phyloP scores from a whole-genome alignment of 2,888 invertebrate species.

The Sycophila texana region DNA sequence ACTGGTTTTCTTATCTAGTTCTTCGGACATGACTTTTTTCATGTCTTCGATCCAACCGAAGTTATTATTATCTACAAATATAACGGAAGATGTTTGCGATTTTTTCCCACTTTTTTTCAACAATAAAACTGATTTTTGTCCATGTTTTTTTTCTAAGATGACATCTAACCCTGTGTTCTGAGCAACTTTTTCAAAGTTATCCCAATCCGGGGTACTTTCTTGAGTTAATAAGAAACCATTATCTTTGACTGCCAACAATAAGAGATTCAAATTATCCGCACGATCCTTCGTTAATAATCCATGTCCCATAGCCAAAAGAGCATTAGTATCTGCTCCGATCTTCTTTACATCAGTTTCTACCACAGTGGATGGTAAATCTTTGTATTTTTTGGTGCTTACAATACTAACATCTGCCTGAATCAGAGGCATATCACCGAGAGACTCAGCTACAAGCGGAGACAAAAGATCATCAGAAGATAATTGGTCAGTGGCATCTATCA shows the following conservation, averaged over 20 bases:
- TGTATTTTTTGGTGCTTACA: conserved; percentile 72
- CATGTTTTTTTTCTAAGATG: conserved; percentile 38
- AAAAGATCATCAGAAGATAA: conserved; percentile 71
- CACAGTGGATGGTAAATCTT: conserved; percentile 76
- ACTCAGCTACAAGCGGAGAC: conserved; percentile 78
- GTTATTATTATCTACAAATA: conserved; percentile 66
- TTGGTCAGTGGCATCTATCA: conserved; percentile 66
- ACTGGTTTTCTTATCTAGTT: conserved; percentile 75
- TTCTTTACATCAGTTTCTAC: conserved; percentile 80
- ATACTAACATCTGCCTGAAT: conserved; percentile 82
- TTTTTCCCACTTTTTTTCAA: conserved; percentile 59
- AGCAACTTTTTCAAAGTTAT: conserved; percentile 72
- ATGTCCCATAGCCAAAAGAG: conserved; percentile 77
- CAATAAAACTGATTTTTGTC: conserved; percentile 52
- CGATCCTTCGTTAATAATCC: conserved; percentile 72
- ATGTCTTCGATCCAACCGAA: conserved; percentile 73
- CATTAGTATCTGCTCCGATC: conserved; percentile 76
- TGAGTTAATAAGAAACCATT: conserved; percentile 68
- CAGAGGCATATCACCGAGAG: conserved; percentile 82
- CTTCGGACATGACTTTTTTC: conserved; percentile 65
- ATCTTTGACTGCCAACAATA: conserved; percentile 56
- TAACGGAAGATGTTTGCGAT: conserved; percentile 64
- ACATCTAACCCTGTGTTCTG: conserved; percentile 75
- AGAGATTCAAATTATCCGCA: conserved; percentile 49
- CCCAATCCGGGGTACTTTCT: conserved; percentile 56